Evolutionary conservation across 2,113 vertebrate species (phyloP).

Genomic region (Mustela lutreola): DNA sequence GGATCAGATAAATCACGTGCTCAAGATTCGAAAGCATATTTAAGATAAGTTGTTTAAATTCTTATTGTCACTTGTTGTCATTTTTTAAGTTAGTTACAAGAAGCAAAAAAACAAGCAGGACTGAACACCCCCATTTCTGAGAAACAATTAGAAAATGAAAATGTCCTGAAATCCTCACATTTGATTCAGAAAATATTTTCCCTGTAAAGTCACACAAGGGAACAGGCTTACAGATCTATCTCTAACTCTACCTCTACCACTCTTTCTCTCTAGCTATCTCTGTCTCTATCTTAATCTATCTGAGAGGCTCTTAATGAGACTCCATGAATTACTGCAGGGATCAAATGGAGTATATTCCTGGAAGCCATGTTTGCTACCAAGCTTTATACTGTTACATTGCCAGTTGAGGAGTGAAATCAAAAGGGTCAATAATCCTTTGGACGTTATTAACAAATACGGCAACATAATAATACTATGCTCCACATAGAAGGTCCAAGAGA

Average conservation of each 20-base stretch:
- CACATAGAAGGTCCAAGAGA: neutral
- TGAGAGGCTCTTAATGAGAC: neutral
- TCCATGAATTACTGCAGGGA: neutral
- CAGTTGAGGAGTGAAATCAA: neutral
- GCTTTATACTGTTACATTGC: neutral
- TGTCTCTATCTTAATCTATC: neutral
- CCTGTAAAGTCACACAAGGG: neutral
- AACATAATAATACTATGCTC: neutral
- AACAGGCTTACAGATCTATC: neutral
- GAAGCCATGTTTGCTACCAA: neutral
- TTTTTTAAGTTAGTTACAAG: slow-evolving; percentile 44
- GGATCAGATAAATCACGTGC: neutral
- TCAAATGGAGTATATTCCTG: neutral
- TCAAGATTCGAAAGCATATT: slow-evolving; percentile 32
- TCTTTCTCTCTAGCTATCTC: neutral
- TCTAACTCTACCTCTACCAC: neutral
- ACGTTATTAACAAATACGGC: neutral
- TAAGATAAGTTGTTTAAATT: neutral
- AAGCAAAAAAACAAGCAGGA: neutral
- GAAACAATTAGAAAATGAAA: slow-evolving; percentile 34
- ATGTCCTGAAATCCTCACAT: neutral
- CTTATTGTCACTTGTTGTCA: neutral
- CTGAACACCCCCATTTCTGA: neutral
- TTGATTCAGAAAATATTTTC: slow-evolving; percentile 20
- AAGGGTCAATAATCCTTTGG: neutral